Conservation (phyloP, 2,797 vertebrate species). For the Hirundo rustica region DNA sequence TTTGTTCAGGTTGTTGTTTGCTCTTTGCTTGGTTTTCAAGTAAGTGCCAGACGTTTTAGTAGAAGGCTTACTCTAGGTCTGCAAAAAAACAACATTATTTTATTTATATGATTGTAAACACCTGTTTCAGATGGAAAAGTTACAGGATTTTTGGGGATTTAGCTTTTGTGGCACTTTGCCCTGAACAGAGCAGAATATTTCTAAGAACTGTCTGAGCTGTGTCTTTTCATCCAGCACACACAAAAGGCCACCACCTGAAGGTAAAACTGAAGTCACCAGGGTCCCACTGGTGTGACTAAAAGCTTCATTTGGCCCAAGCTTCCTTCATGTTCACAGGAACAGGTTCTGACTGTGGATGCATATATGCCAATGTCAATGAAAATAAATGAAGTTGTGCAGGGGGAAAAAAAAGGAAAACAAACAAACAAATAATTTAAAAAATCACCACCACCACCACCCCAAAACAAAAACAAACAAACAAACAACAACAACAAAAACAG, state of each 20-base stretch:
- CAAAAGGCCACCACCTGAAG: slow-evolving; percentile 32
- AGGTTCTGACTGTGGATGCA: neutral
- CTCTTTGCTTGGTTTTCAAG: neutral
- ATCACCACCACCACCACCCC: too few species aligned
- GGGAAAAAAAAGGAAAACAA: neutral
- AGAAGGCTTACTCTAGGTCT: neutral
- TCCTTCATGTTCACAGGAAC: neutral
- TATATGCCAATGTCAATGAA: neutral
- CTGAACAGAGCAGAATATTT: slow-evolving; percentile 44
- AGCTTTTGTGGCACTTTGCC: slow-evolving; percentile 27
- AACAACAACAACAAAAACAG: too few species aligned
- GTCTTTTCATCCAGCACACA: slow-evolving; percentile 31
- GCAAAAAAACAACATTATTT: neutral
- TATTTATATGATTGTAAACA: slow-evolving; percentile 38
- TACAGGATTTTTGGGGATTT: slow-evolving; percentile 8
- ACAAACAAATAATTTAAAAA: too few species aligned
- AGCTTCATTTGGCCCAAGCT: slow-evolving; percentile 4
- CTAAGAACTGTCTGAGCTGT: slow-evolving; percentile 2
- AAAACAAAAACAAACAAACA: neutral
- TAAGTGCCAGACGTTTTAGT: neutral
- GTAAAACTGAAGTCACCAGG: slow-evolving; percentile 17
- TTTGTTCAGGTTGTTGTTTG: neutral
- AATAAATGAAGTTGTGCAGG: neutral
- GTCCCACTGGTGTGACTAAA: slow-evolving; percentile 17
- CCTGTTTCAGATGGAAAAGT: slow-evolving; percentile 52